These are phyloP conservation scores for Ypsolopha sequella DNA, from an alignment of 2,888 invertebrate species.

Conservation along the genomic window DNA sequence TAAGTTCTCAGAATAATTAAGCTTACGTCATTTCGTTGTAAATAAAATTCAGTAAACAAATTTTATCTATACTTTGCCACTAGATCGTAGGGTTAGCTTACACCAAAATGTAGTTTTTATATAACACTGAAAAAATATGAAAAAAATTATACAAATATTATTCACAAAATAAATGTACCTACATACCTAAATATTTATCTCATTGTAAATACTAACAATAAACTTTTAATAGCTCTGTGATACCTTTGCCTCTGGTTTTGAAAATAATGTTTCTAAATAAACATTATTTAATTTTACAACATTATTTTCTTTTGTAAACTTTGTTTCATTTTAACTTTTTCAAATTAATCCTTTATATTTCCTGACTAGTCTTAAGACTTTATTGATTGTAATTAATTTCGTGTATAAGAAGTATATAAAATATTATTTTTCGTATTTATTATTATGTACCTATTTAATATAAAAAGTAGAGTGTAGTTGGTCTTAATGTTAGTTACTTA, in stretches of 20 bases:
- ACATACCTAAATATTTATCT: conserved; percentile 11
- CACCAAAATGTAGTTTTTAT: conserved; percentile 59
- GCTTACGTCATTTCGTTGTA: neutral
- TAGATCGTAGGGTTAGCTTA: conserved; percentile 57
- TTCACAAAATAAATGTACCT: neutral
- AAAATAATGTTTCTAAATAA: conserved; percentile 10
- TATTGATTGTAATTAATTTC: conserved; percentile 28
- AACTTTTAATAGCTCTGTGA: conserved; percentile 57
- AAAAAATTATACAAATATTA: neutral
- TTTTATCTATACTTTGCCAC: conserved; percentile 40
- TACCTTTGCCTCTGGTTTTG: conserved; percentile 42
- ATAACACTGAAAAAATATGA: conserved; percentile 10
- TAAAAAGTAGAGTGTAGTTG: neutral
- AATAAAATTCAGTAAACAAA: conserved; percentile 2
- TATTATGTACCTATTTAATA: conserved; percentile 26
- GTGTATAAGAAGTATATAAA: conserved; percentile 29
- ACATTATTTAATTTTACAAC: neutral
- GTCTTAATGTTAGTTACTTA: conserved; percentile 3
- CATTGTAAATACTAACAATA: conserved; percentile 38
- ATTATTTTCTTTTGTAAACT: neutral
- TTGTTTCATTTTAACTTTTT: no score
- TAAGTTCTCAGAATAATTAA: neutral
- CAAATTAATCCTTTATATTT: conserved; percentile 15
- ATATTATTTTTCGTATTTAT: conserved; percentile 40
- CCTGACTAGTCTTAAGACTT: conserved; percentile 54